phyloP scores from a whole-genome alignment of 2,888 invertebrate species.

The Pachycephus smyrnensis region DNA sequence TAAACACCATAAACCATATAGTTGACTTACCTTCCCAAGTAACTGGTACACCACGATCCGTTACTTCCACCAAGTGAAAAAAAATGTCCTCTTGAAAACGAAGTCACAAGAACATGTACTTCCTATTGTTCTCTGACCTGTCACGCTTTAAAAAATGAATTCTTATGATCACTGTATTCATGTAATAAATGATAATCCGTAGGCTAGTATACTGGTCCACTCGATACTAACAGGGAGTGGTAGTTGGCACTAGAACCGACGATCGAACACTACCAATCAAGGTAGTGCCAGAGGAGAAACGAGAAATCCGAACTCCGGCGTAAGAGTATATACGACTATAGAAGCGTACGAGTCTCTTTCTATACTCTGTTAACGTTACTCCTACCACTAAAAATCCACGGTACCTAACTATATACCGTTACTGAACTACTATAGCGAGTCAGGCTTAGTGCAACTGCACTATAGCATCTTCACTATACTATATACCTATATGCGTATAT shows the following conservation, averaged over 20 bases:
- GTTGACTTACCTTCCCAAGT: not conserved
- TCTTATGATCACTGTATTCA: not conserved
- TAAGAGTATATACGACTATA: not conserved
- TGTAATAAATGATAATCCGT: not conserved
- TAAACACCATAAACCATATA: not conserved
- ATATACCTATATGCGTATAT: not conserved
- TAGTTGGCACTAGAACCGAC: constrained; percentile 30
- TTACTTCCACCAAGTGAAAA: not conserved
- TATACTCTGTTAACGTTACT: not conserved
- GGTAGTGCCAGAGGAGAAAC: constrained; percentile 37
- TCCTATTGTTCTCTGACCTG: not conserved
- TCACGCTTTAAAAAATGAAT: not conserved
- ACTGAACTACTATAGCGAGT: not conserved
- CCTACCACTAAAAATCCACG: not conserved
- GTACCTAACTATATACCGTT: not conserved
- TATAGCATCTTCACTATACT: not conserved
- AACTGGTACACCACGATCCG: not conserved
- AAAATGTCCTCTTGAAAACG: not conserved
- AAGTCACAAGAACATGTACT: not conserved
- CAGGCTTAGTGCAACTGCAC: not conserved
- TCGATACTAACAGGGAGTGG: not conserved
- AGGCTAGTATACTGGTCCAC: not conserved
- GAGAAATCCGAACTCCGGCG: constrained; percentile 14
- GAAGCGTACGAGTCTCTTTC: not conserved
- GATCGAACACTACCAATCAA: constrained; percentile 49